phyloP scores from a whole-genome alignment of 1,140 invertebrate genomes.

The Drusus annulatus region DNA sequence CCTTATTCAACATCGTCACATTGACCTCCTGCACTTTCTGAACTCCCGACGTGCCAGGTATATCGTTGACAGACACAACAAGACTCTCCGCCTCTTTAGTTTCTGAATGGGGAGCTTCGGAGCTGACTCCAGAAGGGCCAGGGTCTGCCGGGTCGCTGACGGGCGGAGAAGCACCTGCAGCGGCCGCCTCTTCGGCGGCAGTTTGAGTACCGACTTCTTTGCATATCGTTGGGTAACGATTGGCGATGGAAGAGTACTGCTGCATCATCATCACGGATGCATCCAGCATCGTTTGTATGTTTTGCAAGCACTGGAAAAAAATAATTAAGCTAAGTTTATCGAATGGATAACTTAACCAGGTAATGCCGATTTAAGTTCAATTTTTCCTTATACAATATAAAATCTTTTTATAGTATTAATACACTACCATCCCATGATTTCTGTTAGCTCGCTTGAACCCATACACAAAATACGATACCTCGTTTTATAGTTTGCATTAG shows the following conservation, averaged over 20 bases:
- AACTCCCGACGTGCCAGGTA: constrained; percentile 41
- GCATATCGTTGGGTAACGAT: constrained; percentile 62
- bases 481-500: no score
- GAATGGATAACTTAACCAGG: no score
- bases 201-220: constrained; percentile 68
- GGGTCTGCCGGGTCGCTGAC: neutral
- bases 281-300: constrained; percentile 91
- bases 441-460: no score
- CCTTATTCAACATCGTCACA: neutral
- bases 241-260: constrained; percentile 83
- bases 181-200: constrained; percentile 59
- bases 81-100: constrained; percentile 38
- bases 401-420: no score
- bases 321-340: no score
- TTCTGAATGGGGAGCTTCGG: neutral
- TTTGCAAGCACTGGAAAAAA: constrained; percentile 78
- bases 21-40: neutral
- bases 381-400: no score
- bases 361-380: no score
- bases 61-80: constrained; percentile 56
- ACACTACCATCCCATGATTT: no score
- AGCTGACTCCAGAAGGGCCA: neutral
- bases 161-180: constrained; percentile 3
- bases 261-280: constrained; percentile 91
- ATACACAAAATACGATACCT: no score